Base-by-base conservation (phyloP, 2,888 invertebrate species). In the Cetonia aurata region DNA sequence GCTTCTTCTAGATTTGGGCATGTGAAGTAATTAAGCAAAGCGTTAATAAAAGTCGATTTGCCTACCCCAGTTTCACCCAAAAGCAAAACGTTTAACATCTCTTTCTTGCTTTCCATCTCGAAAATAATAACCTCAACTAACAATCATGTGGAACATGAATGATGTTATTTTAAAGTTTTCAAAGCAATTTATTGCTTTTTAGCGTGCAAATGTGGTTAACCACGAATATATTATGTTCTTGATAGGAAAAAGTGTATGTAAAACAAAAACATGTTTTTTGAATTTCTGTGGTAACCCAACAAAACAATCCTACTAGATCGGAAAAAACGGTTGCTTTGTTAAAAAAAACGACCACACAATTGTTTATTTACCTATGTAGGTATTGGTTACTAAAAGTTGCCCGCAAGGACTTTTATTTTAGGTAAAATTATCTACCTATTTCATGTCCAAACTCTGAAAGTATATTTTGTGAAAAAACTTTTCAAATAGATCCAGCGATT, bases 31-130 rank as follows among this genome's bases (percentile, higher is more conserved):
- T 82, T 82, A 3, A 77, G 78, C 42, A 83, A 69, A 6, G 81
- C 75, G 69, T 83, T 83, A 25, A 83, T 81, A 55, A 83, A 80
- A 0, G 83, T 83, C 0, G 83, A 82, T 75, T 83, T 83, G 46
- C 83, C 83, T 6, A 81, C 80, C 13, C 83, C 83, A 4, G 81
- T 81, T 75, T 79, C 80, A 0, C 83, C 83, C 37, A 83, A 71
- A 0, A 83, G 74, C 6, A 83, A 75, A 44, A 83, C 80, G 67
- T 83, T 83, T 9, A 82, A 77, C 19, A 78, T 77, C 9, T 75
- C 71, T 17, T 75, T 48, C 8, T 72, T 60, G 1, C 41, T 55
- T 3, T 57, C 19, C 71, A 71, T 69, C n/a, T 68, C 37, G 8
- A 37, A 37, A 8, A 37, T n/a, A n/a, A n/a, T n/a, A n/a, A n/a